Conservation (phyloP, 2,113 vertebrate species). For the Actenoides lindsayi region DNA sequence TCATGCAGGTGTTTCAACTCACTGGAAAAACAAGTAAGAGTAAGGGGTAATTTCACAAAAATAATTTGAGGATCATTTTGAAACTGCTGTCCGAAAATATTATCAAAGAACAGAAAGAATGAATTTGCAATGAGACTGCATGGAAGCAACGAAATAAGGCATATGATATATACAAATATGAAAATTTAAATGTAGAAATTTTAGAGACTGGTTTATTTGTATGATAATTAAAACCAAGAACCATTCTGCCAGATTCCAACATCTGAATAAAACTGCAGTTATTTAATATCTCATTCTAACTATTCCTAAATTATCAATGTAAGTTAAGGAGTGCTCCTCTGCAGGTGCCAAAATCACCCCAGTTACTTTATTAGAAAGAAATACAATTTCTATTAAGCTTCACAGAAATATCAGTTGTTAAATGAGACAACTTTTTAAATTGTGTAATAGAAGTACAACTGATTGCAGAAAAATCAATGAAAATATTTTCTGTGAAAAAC, state of each 20-base stretch:
- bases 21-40: neutral
- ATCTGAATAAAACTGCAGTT: neutral
- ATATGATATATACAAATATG: neutral
- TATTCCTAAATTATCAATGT: neutral
- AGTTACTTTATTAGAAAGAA: neutral
- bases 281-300: neutral
- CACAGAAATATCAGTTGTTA: neutral
- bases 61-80: neutral
- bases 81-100: neutral
- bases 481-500: neutral
- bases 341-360: neutral
- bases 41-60: neutral
- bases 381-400: neutral
- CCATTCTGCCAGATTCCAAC: neutral
- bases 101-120: neutral
- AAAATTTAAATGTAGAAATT: neutral
- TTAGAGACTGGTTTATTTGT: neutral
- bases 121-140: neutral
- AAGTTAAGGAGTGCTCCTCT: neutral
- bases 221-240: neutral
- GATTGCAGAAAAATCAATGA: neutral
- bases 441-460: neutral
- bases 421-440: neutral
- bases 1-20: neutral
- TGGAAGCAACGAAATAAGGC: neutral